A percentile compares a stretch with the other conserved stretches of the same genome.
phyloP scores from a whole-genome alignment of 2,113 vertebrate genomes.

The Lota lota region DNA sequence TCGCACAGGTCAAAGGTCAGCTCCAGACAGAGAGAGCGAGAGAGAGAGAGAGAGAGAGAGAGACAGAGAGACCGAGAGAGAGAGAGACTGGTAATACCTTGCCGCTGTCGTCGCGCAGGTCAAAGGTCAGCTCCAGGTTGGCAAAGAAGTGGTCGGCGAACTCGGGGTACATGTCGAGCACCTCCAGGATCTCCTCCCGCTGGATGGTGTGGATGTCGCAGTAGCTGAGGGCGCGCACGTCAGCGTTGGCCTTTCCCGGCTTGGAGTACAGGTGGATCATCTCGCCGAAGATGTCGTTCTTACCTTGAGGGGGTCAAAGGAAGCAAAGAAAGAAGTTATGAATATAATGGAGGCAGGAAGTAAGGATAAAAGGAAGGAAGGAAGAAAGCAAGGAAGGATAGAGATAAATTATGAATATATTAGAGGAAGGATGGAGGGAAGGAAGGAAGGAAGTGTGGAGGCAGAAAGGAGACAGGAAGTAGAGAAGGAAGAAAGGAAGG shows the following conservation, averaged over 20 bases:
- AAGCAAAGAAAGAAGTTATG: too few species aligned
- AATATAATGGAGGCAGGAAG: too few species aligned
- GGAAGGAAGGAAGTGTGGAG: conserved; percentile 18
- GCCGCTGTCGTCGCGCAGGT: conserved; percentile 87
- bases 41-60: too few species aligned
- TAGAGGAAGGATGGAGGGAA: conserved; percentile 9
- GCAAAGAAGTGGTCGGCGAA: conserved; percentile 93
- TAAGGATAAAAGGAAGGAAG: background rate
- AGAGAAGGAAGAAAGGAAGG: background rate
- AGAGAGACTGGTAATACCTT: too few species aligned
- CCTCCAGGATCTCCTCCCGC: conserved; percentile 91
- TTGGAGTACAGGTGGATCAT: conserved; percentile 92
- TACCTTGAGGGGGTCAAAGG: conserved; percentile 70
- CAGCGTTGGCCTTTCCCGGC: conserved; percentile 90
- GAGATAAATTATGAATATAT: conserved; percentile 35
- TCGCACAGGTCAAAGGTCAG: conserved; percentile 96
- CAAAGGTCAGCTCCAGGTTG: conserved; percentile 94
- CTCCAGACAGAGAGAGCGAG: conserved; percentile 80
- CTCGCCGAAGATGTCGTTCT: conserved; percentile 98
- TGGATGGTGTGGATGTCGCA: conserved; percentile 95
- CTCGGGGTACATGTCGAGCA: conserved; percentile 98
- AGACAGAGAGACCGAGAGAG: too few species aligned
- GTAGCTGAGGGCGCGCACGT: conserved; percentile 91
- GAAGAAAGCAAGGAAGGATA: background rate
- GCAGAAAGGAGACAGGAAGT: background rate